These are phyloP conservation scores for Leguminivora glycinivorella DNA, from an alignment of 1,140 invertebrate genomes.

Conservation along the genomic window DNA sequence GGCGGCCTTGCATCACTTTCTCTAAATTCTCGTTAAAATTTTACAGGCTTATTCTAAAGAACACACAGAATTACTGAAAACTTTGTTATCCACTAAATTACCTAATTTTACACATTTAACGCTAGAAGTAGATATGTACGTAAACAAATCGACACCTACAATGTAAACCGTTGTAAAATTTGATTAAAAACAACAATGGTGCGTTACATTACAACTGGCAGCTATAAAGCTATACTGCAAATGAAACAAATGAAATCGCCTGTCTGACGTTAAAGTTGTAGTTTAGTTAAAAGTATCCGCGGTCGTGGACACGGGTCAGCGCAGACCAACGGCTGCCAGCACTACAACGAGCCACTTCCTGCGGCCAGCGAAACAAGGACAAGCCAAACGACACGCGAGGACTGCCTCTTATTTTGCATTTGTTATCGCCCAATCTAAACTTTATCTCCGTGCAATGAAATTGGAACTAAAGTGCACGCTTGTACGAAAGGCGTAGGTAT, in stretches of 20 bases:
- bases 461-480: constrained; percentile 24
- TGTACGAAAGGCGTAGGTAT: constrained; percentile 21
- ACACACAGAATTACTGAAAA: no score
- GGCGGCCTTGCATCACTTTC: no score
- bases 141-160: background rate
- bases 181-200: background rate
- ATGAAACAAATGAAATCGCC: constrained; percentile 18
- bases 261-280: constrained; percentile 9
- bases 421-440: constrained; percentile 37
- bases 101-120: no score
- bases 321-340: constrained; percentile 27
- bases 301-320: constrained; percentile 57
- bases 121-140: background rate
- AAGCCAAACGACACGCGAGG: constrained; percentile 44
- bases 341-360: constrained; percentile 67
- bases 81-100: no score
- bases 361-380: constrained; percentile 59
- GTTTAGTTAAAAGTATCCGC: constrained; percentile 24
- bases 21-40: no score
- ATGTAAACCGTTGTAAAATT: background rate
- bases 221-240: constrained; percentile 24
- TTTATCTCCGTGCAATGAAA: constrained; percentile 28
- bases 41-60: no score
- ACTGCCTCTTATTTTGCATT: constrained; percentile 37
- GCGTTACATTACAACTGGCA: background rate